Percentiles rank a stretch among this genome's conserved stretches.
phyloP scores from a whole-genome alignment of 2,113 vertebrate genomes.

The Dipodomys stephensi region DNA sequence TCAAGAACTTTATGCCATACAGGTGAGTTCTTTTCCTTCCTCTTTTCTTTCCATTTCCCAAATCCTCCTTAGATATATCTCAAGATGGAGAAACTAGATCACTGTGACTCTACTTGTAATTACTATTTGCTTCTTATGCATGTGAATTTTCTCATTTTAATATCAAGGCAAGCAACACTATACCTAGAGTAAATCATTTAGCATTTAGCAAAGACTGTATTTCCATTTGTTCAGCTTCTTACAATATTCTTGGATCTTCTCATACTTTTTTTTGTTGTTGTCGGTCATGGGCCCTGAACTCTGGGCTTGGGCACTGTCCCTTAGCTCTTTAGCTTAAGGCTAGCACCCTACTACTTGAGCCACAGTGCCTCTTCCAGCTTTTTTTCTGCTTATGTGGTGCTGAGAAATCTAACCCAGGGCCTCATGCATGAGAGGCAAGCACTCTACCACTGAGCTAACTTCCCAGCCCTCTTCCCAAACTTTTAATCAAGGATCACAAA shows the following conservation, averaged over 20 bases:
- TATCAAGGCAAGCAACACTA: background rate
- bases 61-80: background rate
- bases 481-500: background rate
- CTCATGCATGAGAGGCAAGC: too few relatives aligned
- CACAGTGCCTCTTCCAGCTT: too few relatives aligned
- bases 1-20: background rate
- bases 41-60: background rate
- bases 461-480: background rate
- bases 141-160: slow-evolving; percentile 9
- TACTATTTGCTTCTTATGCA: background rate
- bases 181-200: background rate
- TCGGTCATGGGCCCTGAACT: too few relatives aligned
- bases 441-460: too few relatives aligned
- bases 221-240: background rate
- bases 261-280: background rate
- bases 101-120: background rate
- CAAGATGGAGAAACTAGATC: background rate
- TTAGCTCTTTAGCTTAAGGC: too few relatives aligned
- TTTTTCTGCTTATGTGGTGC: too few relatives aligned
- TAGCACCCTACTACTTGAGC: too few relatives aligned
- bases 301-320: too few relatives aligned
- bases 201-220: background rate
- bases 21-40: background rate
- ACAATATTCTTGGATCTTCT: background rate
- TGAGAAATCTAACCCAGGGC: too few relatives aligned